Conservation (phyloP, 37 sponge, comb jelly and placozoan genomes). For the Halisarca cf. caerulea region DNA sequence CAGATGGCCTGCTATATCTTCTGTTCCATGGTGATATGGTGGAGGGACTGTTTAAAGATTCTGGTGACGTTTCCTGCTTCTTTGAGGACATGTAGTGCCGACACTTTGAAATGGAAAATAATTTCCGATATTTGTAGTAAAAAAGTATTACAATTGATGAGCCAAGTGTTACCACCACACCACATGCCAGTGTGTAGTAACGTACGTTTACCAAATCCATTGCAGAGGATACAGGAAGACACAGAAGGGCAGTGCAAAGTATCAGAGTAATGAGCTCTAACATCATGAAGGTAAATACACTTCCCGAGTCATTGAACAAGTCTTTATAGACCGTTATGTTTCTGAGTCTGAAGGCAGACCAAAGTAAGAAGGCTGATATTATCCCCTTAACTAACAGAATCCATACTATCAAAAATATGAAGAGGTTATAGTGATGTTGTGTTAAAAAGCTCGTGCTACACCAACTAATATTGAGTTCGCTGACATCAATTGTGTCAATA, state of each 20-base stretch:
- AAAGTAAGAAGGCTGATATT: neutral
- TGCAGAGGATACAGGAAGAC: neutral
- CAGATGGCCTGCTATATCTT: too few species aligned
- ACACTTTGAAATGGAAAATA: neutral
- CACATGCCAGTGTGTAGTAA: neutral
- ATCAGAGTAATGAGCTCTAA: neutral
- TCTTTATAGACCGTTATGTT: neutral
- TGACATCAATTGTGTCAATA: too few species aligned
- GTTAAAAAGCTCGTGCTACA: neutral
- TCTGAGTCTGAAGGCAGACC: neutral
- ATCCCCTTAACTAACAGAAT: neutral
- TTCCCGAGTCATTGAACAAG: constrained; percentile 20
- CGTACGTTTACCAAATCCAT: too few species aligned
- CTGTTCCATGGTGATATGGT: too few species aligned
- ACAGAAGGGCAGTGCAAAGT: neutral
- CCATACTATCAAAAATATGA: neutral
- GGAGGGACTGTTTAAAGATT: too few species aligned
- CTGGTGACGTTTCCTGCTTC: too few species aligned
- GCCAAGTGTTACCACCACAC: neutral
- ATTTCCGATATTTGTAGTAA: neutral
- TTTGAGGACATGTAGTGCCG: too few species aligned
- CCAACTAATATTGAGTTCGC: neutral
- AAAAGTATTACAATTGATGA: neutral
- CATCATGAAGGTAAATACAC: neutral
- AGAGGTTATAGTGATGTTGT: too few species aligned